These are phyloP conservation scores for Psylliodes chrysocephalus DNA, from an alignment of 2,888 invertebrate genomes.

Conservation along the genomic window DNA sequence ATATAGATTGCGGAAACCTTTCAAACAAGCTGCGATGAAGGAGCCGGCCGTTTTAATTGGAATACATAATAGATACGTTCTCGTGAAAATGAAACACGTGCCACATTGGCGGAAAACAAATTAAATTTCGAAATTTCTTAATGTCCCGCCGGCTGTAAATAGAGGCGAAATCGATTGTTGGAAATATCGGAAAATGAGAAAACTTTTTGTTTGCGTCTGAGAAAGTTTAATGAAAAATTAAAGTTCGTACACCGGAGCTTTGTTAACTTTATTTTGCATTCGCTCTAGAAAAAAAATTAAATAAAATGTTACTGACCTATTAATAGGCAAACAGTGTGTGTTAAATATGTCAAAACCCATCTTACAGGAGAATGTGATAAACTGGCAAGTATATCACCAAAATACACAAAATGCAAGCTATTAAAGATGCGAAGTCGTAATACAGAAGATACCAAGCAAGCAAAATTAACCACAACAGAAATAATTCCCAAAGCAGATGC, in stretches of 20 bases:
- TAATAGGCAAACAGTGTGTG: no score
- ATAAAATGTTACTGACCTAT: no score
- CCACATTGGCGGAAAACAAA: constrained; percentile 20
- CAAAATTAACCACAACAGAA: no score
- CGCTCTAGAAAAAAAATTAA: no score
- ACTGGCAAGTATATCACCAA: no score
- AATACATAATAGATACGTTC: constrained; percentile 22
- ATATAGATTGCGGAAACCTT: background rate
- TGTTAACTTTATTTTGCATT: no score
- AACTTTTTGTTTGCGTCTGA: constrained; percentile 20
- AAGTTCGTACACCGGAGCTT: background rate
- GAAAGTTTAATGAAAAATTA: constrained; percentile 25
- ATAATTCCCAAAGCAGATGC: no score
- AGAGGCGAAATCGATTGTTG: constrained; percentile 9
- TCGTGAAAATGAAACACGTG: constrained; percentile 24
- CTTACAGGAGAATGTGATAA: no score
- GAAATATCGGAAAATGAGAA: constrained; percentile 29
- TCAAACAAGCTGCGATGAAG: constrained; percentile 9
- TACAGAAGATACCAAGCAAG: no score
- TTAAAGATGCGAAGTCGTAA: no score
- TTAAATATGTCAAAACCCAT: no score
- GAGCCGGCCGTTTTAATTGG: constrained; percentile 21
- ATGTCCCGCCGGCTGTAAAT: constrained; percentile 22
- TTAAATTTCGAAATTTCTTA: constrained; percentile 24
- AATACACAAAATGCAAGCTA: no score